Evolutionary conservation across 2,888 invertebrate genomes (phyloP).

Genomic region (Geophilus truncorum): DNA sequence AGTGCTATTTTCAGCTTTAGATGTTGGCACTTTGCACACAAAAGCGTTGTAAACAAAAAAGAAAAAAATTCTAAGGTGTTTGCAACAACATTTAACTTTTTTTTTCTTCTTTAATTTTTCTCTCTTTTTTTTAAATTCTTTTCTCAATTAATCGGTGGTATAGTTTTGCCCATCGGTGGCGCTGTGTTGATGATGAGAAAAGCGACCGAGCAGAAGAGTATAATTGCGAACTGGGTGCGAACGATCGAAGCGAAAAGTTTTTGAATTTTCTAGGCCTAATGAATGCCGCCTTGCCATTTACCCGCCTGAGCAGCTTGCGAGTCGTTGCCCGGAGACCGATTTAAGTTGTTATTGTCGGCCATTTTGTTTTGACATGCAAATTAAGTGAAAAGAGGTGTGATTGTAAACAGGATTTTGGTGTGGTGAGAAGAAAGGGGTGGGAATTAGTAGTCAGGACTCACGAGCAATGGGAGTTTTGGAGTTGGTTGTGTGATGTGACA

Average conservation of each 20-base stretch:
- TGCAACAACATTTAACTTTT: neutral
- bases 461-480: too few species aligned
- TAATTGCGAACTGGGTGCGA: conserved; percentile 6
- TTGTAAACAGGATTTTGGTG: neutral
- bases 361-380: neutral
- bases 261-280: conserved; percentile 1
- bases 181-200: conserved; percentile 14
- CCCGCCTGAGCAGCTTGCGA: neutral
- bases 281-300: neutral
- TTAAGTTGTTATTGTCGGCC: neutral
- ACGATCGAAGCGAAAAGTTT: conserved; percentile 7
- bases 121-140: neutral
- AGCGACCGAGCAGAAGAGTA: conserved; percentile 20
- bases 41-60: neutral
- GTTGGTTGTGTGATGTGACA: too few species aligned
- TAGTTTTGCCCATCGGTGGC: neutral
- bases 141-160: neutral
- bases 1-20: neutral
- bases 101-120: neutral
- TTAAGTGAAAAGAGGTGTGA: neutral
- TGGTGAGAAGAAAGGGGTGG: neutral
- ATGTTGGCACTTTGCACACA: neutral
- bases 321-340: neutral
- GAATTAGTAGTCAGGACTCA: too few species aligned
- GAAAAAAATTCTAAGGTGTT: neutral